A percentile compares a stretch with the other conserved stretches of the same genome.
These are phyloP conservation scores for Tachystola acroxantha DNA, from an alignment of 2,888 invertebrate genomes.

Conservation along the genomic window DNA sequence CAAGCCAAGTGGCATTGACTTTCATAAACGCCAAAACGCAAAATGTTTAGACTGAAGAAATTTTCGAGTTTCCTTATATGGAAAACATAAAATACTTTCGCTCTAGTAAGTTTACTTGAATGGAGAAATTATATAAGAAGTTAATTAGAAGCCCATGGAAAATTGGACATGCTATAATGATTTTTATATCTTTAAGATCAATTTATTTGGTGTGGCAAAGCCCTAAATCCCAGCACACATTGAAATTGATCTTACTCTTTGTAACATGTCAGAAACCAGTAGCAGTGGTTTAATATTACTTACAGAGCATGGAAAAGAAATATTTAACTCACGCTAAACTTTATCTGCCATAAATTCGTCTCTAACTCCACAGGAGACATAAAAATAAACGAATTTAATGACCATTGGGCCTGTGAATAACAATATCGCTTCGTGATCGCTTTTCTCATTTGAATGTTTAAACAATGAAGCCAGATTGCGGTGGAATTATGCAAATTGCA, in stretches of 20 bases:
- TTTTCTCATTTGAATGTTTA: background rate
- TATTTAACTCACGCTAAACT: background rate
- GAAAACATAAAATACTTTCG: too few species aligned
- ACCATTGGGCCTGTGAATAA: background rate
- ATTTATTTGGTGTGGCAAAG: too few species aligned
- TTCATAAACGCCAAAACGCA: too few species aligned
- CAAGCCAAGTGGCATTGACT: too few species aligned
- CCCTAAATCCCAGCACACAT: slow-evolving; percentile 22
- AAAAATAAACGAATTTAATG: background rate
- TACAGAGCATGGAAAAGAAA: background rate
- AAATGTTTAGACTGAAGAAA: too few species aligned
- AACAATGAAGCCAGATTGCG: background rate
- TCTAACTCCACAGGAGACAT: background rate
- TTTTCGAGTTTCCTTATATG: too few species aligned
- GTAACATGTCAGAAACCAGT: background rate
- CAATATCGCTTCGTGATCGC: background rate
- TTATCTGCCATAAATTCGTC: background rate
- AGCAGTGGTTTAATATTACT: background rate
- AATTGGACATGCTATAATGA: too few species aligned
- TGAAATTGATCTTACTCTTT: background rate
- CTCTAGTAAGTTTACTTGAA: too few species aligned
- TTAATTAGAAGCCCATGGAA: too few species aligned
- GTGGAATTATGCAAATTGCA: background rate
- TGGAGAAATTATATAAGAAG: too few species aligned
- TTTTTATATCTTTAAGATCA: too few species aligned